phyloP scores from a whole-genome alignment of 2,113 vertebrate genomes.

The Cephalopholis sonnerati region DNA sequence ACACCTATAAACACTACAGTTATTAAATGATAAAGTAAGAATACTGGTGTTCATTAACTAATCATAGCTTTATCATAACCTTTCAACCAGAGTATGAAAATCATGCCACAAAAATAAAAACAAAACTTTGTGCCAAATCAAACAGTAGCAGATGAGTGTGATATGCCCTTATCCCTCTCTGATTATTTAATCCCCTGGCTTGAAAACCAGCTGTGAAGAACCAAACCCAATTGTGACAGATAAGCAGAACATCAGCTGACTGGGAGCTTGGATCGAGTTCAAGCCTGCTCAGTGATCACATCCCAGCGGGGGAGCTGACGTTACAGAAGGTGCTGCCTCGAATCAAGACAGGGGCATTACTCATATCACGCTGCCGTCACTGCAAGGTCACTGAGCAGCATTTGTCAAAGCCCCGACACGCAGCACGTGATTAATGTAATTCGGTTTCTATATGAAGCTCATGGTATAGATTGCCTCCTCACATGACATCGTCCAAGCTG shows the following conservation, averaged over 20 bases:
- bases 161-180: constrained; percentile 42
- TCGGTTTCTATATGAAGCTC: constrained; percentile 18
- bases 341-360: constrained; percentile 39
- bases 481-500: constrained; percentile 4
- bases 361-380: constrained; percentile 29
- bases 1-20: background rate
- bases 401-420: constrained; percentile 46
- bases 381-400: constrained; percentile 59
- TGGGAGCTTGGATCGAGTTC: constrained; percentile 41
- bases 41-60: background rate
- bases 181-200: constrained; percentile 54
- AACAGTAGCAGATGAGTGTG: constrained; percentile 13
- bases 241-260: constrained; percentile 65
- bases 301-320: constrained; percentile 19
- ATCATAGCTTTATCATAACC: background rate
- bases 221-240: constrained; percentile 62
- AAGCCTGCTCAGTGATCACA: constrained; percentile 33
- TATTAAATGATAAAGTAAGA: background rate
- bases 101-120: constrained; percentile 11
- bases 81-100: background rate
- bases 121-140: constrained; percentile 14
- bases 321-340: constrained; percentile 19
- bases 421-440: constrained; percentile 41
- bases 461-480: background rate
- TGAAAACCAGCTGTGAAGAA: constrained; percentile 65